phyloP scores from a whole-genome alignment of 2,797 vertebrate species.

The Lepilemur septentrionalis region DNA sequence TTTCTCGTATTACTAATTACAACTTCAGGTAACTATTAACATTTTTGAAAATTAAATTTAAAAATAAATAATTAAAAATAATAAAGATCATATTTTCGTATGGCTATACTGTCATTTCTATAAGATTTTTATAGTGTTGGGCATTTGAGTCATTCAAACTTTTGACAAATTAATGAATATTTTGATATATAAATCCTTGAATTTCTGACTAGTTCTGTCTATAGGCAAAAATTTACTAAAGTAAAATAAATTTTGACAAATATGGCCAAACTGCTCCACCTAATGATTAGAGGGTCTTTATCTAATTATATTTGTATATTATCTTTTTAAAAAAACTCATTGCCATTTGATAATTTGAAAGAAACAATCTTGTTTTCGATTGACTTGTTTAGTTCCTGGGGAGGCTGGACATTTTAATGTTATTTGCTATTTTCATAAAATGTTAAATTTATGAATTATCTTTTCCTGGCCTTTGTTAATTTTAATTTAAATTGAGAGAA shows the following conservation, averaged over 20 bases:
- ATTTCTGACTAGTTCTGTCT: background rate
- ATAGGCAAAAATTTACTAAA: background rate
- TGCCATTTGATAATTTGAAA: background rate
- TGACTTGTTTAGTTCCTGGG: background rate
- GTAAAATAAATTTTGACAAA: background rate
- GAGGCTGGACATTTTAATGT: background rate
- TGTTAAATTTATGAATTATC: background rate
- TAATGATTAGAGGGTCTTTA: background rate
- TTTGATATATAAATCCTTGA: background rate
- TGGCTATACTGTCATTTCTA: background rate
- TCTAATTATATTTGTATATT: background rate
- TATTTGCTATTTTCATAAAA: slow-evolving; percentile 9
- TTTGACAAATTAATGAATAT: background rate
- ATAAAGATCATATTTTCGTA: background rate
- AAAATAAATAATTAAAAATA: background rate
- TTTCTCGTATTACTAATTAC: background rate
- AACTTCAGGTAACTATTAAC: background rate
- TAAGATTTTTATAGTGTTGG: background rate
- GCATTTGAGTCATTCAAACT: background rate
- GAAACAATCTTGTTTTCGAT: background rate
- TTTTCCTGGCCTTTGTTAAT: background rate
- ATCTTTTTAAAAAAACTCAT: background rate
- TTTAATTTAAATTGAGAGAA: slow-evolving; percentile 3
- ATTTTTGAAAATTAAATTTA: background rate
- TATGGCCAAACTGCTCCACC: background rate